A percentile compares a stretch with the other conserved stretches of the same genome.
phyloP scores from a whole-genome alignment of 1,140 invertebrate genomes.

The Leptinotarsa undecemlineata region DNA sequence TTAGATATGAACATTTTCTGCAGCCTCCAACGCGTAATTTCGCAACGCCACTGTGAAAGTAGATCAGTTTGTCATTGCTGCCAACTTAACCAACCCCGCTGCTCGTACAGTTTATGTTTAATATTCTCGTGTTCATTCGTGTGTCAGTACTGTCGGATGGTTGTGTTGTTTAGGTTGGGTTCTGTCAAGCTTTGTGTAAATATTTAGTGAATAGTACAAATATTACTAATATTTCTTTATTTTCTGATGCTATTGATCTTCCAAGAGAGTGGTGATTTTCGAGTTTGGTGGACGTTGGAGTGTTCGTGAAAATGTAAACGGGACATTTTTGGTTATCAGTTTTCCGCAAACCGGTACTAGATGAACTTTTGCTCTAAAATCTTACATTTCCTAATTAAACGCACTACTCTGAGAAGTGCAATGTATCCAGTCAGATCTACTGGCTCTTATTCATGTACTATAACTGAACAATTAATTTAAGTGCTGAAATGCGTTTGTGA shows the following conservation, averaged over 20 bases:
- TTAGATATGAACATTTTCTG: no score
- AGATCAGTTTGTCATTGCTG: background rate
- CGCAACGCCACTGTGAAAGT: background rate
- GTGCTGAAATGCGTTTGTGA: background rate
- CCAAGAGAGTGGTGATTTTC: background rate
- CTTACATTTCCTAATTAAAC: background rate
- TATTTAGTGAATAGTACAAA: constrained; percentile 1
- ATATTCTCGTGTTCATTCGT: background rate
- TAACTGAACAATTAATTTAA: background rate
- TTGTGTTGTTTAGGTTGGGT: constrained; percentile 5
- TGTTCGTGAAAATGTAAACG: background rate
- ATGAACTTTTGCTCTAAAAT: constrained; percentile 28
- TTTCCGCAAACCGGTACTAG: constrained; percentile 20
- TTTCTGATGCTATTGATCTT: background rate
- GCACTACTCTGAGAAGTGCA: background rate
- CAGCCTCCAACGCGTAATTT: no score
- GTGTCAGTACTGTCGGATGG: constrained; percentile 1
- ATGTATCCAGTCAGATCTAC: background rate
- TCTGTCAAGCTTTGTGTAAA: constrained; percentile 8
- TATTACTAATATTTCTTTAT: background rate
- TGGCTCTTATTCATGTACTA: background rate
- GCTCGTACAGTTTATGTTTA: background rate
- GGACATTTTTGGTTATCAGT: background rate
- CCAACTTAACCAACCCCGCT: background rate
- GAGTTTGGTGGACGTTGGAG: background rate